Conservation (phyloP, 1,140 invertebrate genomes). For the Anastatus disparis region DNA sequence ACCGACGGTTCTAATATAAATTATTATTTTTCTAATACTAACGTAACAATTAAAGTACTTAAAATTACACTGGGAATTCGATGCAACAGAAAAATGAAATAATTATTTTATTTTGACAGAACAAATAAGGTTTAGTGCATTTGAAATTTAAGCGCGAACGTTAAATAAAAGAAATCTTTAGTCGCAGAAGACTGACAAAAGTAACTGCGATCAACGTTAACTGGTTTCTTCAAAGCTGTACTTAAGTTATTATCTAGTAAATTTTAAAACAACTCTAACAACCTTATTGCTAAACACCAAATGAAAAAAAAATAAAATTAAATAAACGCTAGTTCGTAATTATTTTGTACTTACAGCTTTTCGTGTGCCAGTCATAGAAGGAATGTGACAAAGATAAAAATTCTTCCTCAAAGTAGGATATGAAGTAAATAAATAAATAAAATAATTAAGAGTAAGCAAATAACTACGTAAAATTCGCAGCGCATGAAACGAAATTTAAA, state of each 20-base stretch:
- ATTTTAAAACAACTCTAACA: background rate
- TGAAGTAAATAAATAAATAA: no score
- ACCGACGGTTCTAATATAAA: no score
- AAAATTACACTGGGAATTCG: background rate
- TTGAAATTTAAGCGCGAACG: background rate
- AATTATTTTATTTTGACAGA: no score
- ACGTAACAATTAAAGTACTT: background rate
- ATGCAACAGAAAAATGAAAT: background rate
- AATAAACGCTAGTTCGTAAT: no score
- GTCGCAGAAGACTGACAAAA: slow-evolving; percentile 37
- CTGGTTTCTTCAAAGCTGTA: no score
- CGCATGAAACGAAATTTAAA: background rate
- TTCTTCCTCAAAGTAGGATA: background rate
- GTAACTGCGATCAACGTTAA: slow-evolving; percentile 22
- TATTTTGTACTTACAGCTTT: no score
- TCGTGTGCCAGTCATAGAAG: background rate
- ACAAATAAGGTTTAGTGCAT: slow-evolving; percentile 18
- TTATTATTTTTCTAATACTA: background rate
- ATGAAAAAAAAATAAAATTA: no score
- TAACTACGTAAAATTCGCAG: slow-evolving; percentile 17
- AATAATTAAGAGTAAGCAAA: no score
- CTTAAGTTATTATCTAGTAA: slow-evolving; percentile 29
- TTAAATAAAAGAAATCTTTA: slow-evolving; percentile 23
- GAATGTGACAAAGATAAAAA: slow-evolving; percentile 8
- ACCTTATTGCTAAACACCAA: slow-evolving; percentile 18